Evolutionary conservation across 2,113 vertebrate genomes (phyloP), one percentile per base, ranked within the genome.

Genomic region (Piaya cayana): DNA sequence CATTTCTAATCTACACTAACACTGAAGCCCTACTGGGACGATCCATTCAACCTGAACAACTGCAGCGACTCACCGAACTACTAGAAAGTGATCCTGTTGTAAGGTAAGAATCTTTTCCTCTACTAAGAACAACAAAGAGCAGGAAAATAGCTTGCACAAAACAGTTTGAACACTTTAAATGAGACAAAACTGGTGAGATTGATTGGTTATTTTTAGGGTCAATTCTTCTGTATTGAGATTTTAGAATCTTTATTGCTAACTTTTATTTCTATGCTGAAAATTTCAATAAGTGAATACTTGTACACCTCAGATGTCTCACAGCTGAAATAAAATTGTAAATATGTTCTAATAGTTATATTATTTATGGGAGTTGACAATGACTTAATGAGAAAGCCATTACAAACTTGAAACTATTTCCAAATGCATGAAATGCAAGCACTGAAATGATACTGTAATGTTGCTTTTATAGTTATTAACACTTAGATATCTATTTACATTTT

Each of bases 1-100:
- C 99, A 6, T 99, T 99, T 97, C 99, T 99, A 11, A 99, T 99
- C 98, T 99, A 99, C 98, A 99, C 99, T 9, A 99, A 99, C 97
- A 99, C 99, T 1, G 98, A 99, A 97, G 99, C 99, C 15, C 98
- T 99, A 59, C 96, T 99, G 92, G 99, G 99, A 22, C 97, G 99
- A 62, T 99, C 99, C 93, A 99, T 99, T 93, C 98, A 99, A 91
- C 97, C 99, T 3, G 99, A 99, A 11, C 98, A 98, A 21, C 97
- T 99, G 14, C 99, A 99, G 80, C 98, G 98, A 81, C 99, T 99
- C n/a, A 99, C 99, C 0, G 99, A 99, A 96, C 98, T 99, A 84
- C 95, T 99, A 89, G 99, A 99, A 97, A 99, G 97, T 15, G 99
- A 99, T 95, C 98, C 99, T 12, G 99, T 98, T 23, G 99, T 99